phyloP scores from a whole-genome alignment of 64 coral and sea anemone genomes.

The Montipora foliosa region DNA sequence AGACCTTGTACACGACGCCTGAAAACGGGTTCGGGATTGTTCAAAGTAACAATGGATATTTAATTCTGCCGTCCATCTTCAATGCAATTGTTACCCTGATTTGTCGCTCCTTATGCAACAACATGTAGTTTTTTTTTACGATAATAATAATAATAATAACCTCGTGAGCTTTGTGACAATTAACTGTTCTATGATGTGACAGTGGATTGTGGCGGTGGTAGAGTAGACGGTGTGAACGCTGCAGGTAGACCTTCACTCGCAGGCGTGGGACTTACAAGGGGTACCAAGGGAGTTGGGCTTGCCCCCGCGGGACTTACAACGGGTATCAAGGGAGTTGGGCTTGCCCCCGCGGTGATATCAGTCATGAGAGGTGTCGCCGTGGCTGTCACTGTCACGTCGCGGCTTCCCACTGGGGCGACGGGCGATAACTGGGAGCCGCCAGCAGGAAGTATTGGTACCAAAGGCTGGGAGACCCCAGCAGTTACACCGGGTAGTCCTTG shows the following conservation, averaged over 20 bases:
- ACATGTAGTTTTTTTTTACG: neutral
- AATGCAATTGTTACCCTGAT: neutral
- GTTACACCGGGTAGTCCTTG: conserved; percentile 8
- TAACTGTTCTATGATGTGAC: conserved; percentile 10
- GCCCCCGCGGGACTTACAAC: conserved; percentile 7
- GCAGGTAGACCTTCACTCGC: conserved; percentile 27
- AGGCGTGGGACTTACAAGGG: neutral
- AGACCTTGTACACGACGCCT: no score
- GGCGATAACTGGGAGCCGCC: neutral
- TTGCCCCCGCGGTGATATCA: conserved; percentile 95
- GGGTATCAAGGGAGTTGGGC: conserved; percentile 69
- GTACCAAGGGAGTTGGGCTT: conserved; percentile 74
- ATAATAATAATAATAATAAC: neutral
- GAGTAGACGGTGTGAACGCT: conserved; percentile 35
- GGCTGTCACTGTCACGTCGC: conserved; percentile 75
- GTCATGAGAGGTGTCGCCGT: conserved; percentile 80
- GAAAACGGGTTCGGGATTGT: no score
- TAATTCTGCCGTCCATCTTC: neutral
- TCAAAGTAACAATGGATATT: no score
- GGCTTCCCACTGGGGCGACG: conserved; percentile 14
- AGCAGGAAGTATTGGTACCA: neutral
- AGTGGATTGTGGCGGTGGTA: conserved; percentile 23
- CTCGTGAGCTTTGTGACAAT: neutral
- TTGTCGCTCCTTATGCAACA: neutral
- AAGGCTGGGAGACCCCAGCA: neutral